A percentile compares a stretch with the other conserved stretches of the same genome.
Conservation (phyloP, 2,888 invertebrate genomes). For the Beris chalybata region DNA sequence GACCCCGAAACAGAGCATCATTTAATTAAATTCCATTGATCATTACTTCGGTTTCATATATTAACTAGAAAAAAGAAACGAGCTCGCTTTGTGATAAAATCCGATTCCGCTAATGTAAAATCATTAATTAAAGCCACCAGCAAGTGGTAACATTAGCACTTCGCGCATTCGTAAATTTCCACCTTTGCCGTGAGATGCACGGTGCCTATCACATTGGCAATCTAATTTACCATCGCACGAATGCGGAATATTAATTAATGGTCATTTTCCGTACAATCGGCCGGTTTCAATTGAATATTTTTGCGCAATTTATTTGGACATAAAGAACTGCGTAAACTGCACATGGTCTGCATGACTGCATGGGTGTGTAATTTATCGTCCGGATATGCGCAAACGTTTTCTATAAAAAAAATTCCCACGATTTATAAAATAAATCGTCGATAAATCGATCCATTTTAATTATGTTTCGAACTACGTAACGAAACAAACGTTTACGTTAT, state of each 20-base stretch:
- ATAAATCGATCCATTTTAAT: too few relatives aligned
- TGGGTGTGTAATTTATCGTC: slow-evolving; percentile 30
- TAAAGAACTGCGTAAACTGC: background rate
- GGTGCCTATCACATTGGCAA: slow-evolving; percentile 31
- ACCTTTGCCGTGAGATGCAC: slow-evolving; percentile 18
- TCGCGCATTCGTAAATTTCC: slow-evolving; percentile 12
- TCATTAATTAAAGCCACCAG: slow-evolving; percentile 35
- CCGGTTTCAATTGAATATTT: slow-evolving; percentile 32
- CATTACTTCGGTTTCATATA: background rate
- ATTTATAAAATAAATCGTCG: too few relatives aligned
- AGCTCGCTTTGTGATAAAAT: slow-evolving; percentile 33
- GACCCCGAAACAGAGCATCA: too few relatives aligned
- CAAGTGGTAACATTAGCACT: slow-evolving; percentile 22
- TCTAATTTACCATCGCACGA: slow-evolving; percentile 37
- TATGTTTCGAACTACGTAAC: too few relatives aligned
- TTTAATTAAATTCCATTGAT: slow-evolving; percentile 6
- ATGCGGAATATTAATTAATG: slow-evolving; percentile 39
- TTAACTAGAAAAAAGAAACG: too few relatives aligned
- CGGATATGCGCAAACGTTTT: slow-evolving; percentile 3
- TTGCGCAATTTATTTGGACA: slow-evolving; percentile 1
- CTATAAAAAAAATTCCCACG: too few relatives aligned
- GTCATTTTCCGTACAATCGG: slow-evolving; percentile 34
- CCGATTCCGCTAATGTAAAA: slow-evolving; percentile 35
- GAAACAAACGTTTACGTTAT: too few relatives aligned
- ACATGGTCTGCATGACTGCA: slow-evolving; percentile 8